phyloP scores from a whole-genome alignment of 2,113 vertebrate genomes.

The Herpetotheres cachinnans region DNA sequence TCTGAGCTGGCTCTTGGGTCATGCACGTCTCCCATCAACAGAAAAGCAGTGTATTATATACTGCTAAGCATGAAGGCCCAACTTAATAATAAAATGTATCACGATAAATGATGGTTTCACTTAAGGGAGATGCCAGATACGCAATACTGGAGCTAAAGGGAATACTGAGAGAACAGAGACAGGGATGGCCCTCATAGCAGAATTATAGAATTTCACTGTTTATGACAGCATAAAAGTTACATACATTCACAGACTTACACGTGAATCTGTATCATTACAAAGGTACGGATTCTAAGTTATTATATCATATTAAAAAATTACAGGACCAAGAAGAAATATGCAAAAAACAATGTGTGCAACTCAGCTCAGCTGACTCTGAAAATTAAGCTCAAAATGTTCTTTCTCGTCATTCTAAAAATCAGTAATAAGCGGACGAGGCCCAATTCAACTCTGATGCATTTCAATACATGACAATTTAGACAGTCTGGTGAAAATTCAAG shows the following conservation, averaged over 20 bases:
- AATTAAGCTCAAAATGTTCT: background rate
- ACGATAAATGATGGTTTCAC: background rate
- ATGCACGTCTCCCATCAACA: background rate
- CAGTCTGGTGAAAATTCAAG: background rate
- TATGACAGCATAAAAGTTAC: background rate
- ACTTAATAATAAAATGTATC: background rate
- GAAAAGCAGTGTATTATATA: background rate
- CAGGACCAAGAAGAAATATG: background rate
- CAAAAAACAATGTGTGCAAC: background rate
- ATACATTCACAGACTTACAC: rapidly evolving
- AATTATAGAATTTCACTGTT: background rate
- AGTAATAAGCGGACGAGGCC: background rate
- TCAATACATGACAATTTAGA: background rate
- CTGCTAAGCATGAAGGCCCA: background rate
- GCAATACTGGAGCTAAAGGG: background rate
- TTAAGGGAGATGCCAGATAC: background rate
- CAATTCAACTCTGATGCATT: background rate
- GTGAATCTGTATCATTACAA: background rate
- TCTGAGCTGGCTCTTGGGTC: background rate
- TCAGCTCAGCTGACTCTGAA: background rate
- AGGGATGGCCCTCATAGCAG: too few relatives aligned
- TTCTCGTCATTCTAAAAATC: background rate
- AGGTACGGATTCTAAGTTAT: background rate
- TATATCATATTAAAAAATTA: background rate
- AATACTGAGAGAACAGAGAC: background rate